Evolutionary conservation across 2,888 invertebrate species (phyloP), one percentile per base, ranked within the genome.

Genomic region (Phortica okadai): DNA sequence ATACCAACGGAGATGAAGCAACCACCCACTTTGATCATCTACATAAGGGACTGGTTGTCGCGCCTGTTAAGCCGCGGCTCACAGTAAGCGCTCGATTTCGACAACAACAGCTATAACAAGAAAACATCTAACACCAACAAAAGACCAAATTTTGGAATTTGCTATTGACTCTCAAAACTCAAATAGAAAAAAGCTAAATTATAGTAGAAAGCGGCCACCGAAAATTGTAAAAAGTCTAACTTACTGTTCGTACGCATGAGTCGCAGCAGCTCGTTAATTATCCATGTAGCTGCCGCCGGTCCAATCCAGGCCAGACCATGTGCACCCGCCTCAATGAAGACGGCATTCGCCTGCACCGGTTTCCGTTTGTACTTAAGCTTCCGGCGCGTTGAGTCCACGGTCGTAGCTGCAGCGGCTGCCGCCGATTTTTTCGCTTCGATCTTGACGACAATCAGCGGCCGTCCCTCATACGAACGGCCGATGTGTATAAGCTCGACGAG

Each of bases 231-330:
- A 33, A 33, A 33, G 2, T 33, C 3, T 11, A 82, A 85, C 85
- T 91, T 82, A 93, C 94, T 93, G 82, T 92, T 92, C 1, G 92
- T 91, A 72, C 94, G 93, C 82, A 94, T 93, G 77, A 94, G 93
- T 82, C 93, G 94, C n/a, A 95, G 93, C 50, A 95, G 90, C 75
- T 95, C 93, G 80, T 93, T 94, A 77, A 95, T 91, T 84, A 95
- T 94, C 94, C 95, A 96, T 25, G 95, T 94, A 59, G 95, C 94
- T 0, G 95, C 94, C 0, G 96, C 96, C 0, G 96, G 95, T 1
- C 95, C 93, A 82, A 96, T 95, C 96, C 96, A 96, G 91, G 96
- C 96, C 82, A 94, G 90, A 1, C 95, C 95, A 85, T 95, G 95
- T 78, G 93, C 92, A 0, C 97, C 96, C 10, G 95, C 96, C 86